Conservation (phyloP, 2,113 vertebrate genomes). For the Chlamydotis undulata region DNA sequence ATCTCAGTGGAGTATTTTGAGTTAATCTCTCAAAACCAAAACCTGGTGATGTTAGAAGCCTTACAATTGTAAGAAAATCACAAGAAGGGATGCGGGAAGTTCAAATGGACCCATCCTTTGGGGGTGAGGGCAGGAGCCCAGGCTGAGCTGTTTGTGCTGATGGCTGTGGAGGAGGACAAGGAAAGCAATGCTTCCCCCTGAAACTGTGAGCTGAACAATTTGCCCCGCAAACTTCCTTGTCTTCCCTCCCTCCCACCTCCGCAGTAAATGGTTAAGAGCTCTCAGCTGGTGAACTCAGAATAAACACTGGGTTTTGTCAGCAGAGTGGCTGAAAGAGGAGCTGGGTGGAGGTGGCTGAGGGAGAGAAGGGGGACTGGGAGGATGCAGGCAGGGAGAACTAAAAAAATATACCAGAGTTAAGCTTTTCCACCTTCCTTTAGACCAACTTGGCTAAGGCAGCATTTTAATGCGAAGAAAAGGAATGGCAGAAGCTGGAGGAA, state of each 20-base stretch:
- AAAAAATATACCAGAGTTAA: neutral
- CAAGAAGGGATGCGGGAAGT: neutral
- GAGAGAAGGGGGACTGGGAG: neutral
- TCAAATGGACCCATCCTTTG: fast-evolving
- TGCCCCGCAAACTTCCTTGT: neutral
- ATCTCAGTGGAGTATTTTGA: fast-evolving
- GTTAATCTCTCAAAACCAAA: neutral
- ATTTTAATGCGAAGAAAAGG: neutral
- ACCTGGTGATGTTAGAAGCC: fast-evolving
- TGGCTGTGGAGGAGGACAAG: neutral
- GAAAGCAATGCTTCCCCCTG: fast-evolving
- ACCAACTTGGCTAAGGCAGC: neutral
- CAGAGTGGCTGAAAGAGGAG: slow-evolving; percentile 37
- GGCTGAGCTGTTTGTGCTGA: fast-evolving
- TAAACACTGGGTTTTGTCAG: slow-evolving; percentile 17
- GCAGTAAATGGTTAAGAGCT: neutral
- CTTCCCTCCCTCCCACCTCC: neutral
- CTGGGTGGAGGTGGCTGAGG: neutral
- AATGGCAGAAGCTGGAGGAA: neutral
- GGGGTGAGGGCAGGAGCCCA: neutral
- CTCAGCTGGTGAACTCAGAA: neutral
- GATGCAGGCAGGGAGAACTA: neutral
- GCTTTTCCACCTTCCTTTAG: neutral
- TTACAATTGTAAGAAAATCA: neutral
- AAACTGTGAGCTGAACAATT: neutral